A percentile compares a stretch with the other conserved stretches of the same genome.
Conservation (phyloP, 1,140 invertebrate genomes). For the Drosophila pseudoananassae region DNA sequence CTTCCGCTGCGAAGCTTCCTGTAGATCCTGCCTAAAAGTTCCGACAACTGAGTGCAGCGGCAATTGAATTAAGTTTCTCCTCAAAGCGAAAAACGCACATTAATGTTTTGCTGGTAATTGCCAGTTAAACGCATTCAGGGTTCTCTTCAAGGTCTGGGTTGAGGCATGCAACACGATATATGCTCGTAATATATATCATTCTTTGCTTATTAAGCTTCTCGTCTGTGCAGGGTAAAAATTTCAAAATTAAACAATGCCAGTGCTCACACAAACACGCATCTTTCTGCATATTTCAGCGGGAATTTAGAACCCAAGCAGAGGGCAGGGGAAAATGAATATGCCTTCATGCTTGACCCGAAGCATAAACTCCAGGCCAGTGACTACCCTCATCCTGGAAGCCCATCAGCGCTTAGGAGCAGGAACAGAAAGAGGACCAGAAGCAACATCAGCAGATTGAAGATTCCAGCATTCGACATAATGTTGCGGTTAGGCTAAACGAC, state of each 20-base stretch:
- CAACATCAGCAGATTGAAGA: conserved; percentile 73
- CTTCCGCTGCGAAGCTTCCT: conserved; percentile 2
- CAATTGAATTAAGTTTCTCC: conserved; percentile 74
- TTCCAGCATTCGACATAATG: conserved; percentile 81
- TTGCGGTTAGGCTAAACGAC: conserved; percentile 80
- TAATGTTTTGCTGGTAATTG: conserved; percentile 71
- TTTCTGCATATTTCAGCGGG: conserved; percentile 69
- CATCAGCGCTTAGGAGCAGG: conserved; percentile 35
- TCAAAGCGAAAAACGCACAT: conserved; percentile 68
- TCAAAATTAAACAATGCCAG: conserved; percentile 52
- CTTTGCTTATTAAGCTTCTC: conserved; percentile 33
- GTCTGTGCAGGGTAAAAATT: conserved; percentile 30
- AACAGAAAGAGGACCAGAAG: conserved; percentile 27
- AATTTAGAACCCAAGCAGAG: conserved; percentile 42
- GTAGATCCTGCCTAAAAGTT: conserved; percentile 54
- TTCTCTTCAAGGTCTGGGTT: conserved; percentile 17
- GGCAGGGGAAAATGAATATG: conserved; percentile 62
- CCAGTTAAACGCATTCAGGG: conserved; percentile 41
- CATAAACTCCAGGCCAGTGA: conserved; percentile 62
- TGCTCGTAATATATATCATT: not conserved
- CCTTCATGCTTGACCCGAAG: conserved; percentile 72
- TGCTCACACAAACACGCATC: conserved; percentile 36
- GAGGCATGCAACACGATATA: conserved; percentile 28
- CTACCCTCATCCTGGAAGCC: conserved; percentile 10
- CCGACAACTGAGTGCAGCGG: conserved; percentile 63